phyloP scores from a whole-genome alignment of 2,888 invertebrate genomes.

The Zygogramma bicolorata region DNA sequence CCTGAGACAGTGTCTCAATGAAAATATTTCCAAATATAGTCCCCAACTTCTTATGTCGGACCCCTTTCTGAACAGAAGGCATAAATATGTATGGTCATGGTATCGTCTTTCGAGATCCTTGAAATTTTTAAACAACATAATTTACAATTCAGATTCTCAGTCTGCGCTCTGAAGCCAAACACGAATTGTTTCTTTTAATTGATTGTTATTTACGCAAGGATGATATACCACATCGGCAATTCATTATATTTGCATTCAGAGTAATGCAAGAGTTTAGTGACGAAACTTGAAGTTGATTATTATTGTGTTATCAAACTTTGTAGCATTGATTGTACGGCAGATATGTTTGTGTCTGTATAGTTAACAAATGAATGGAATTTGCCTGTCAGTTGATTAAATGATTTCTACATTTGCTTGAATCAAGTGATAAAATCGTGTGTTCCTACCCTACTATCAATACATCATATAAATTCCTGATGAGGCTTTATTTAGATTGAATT shows the following conservation, averaged over 20 bases:
- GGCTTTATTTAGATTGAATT: too few relatives aligned
- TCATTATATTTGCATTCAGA: constrained; percentile 31
- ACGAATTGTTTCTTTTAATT: constrained; percentile 39
- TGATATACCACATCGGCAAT: constrained; percentile 31
- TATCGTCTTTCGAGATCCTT: constrained; percentile 60
- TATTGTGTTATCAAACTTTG: too few relatives aligned
- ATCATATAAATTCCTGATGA: too few relatives aligned
- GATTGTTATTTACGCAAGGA: constrained; percentile 33
- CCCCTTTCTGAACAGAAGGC: constrained; percentile 14
- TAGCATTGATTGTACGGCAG: too few relatives aligned
- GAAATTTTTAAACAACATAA: constrained; percentile 58
- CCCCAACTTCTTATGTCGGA: background rate
- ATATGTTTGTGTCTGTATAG: too few relatives aligned
- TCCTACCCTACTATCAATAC: too few relatives aligned
- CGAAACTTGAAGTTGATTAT: background rate
- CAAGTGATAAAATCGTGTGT: too few relatives aligned
- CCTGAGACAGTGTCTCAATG: background rate
- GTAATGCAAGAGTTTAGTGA: background rate
- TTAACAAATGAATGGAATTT: too few relatives aligned
- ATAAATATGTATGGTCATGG: constrained; percentile 63
- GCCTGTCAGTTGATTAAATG: too few relatives aligned
- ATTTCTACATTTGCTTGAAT: too few relatives aligned
- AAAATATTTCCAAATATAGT: background rate
- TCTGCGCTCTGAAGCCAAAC: constrained; percentile 31
- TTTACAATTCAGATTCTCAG: constrained; percentile 59